Conservation (phyloP, 1,140 invertebrate species). For the Battus philenor region DNA sequence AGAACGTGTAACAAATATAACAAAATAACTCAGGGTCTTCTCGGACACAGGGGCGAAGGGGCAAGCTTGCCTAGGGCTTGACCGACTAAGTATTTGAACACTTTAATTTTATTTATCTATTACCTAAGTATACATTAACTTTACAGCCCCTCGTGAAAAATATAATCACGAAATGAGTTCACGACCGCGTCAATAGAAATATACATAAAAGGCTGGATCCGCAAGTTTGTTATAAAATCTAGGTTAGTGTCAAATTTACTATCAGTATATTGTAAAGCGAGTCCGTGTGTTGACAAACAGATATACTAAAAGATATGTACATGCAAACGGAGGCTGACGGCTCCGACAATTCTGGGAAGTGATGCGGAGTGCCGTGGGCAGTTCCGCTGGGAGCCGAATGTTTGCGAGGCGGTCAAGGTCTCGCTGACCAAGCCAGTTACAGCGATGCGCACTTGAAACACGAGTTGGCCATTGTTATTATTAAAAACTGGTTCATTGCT, state of each 20-base stretch:
- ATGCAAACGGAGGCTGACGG: slow-evolving; percentile 37
- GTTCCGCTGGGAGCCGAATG: slow-evolving; percentile 21
- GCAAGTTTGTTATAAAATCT: slow-evolving; percentile 19
- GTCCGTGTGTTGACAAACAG: slow-evolving; percentile 18
- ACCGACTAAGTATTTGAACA: slow-evolving; percentile 35
- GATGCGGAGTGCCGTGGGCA: slow-evolving; percentile 36
- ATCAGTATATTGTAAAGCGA: neutral
- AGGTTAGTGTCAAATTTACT: slow-evolving; percentile 13
- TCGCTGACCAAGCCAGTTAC: slow-evolving; percentile 40
- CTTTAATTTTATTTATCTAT: slow-evolving; percentile 30
- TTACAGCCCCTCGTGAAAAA: slow-evolving; percentile 26
- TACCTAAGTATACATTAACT: slow-evolving; percentile 22
- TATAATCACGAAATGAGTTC: slow-evolving; percentile 34
- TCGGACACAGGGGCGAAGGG: slow-evolving; percentile 50
- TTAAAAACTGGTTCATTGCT: neutral
- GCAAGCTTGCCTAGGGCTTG: slow-evolving; percentile 30
- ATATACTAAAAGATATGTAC: slow-evolving; percentile 28
- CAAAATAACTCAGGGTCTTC: slow-evolving; percentile 39
- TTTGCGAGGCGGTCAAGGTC: slow-evolving; percentile 52
- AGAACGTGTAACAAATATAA: slow-evolving; percentile 23
- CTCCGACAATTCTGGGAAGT: slow-evolving; percentile 30
- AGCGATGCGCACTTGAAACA: slow-evolving; percentile 41
- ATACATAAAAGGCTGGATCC: no score
- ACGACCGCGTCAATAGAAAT: slow-evolving; percentile 23
- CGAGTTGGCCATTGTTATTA: slow-evolving; percentile 28